These are phyloP conservation scores for Oscheius sp. DNA, from an alignment of 2,888 invertebrate species.

Conservation along the genomic window DNA sequence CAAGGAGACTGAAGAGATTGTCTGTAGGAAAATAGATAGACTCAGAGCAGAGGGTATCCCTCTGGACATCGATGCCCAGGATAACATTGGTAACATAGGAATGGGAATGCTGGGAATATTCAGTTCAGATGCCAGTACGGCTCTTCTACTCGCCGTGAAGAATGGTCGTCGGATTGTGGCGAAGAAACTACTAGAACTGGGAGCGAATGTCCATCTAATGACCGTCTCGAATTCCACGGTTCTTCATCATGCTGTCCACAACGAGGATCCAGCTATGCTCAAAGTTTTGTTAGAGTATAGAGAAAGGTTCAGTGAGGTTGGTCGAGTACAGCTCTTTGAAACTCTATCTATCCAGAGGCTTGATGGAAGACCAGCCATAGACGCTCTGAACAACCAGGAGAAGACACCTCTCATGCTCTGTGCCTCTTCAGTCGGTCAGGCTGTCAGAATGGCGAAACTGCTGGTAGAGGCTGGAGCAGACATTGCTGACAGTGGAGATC, in stretches of 20 bases:
- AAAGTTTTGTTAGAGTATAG: background rate
- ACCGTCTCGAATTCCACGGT: background rate
- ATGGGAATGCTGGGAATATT: background rate
- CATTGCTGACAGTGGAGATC: conserved; percentile 9
- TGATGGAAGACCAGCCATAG: conserved; percentile 4
- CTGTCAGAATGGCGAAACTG: conserved; percentile 4
- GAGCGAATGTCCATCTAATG: conserved; percentile 7
- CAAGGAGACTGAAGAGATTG: background rate
- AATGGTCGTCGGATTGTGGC: background rate
- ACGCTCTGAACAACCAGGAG: background rate
- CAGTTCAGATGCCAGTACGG: conserved; percentile 14
- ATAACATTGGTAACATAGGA: background rate
- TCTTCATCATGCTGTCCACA: conserved; percentile 27
- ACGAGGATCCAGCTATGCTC: conserved; percentile 12
- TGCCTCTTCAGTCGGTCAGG: background rate
- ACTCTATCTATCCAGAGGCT: background rate
- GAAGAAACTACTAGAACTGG: conserved; percentile 8
- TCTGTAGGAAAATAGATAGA: background rate
- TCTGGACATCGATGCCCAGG: background rate
- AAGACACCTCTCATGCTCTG: conserved; percentile 19
- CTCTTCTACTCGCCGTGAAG: conserved; percentile 9
- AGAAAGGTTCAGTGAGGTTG: background rate
- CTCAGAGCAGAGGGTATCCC: too few relatives aligned
- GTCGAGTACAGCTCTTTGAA: too few relatives aligned
- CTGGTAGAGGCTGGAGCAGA: conserved; percentile 19